Evolutionary conservation across 2,113 vertebrate genomes (phyloP).

Genomic region (Oncorhynchus masou): DNA sequence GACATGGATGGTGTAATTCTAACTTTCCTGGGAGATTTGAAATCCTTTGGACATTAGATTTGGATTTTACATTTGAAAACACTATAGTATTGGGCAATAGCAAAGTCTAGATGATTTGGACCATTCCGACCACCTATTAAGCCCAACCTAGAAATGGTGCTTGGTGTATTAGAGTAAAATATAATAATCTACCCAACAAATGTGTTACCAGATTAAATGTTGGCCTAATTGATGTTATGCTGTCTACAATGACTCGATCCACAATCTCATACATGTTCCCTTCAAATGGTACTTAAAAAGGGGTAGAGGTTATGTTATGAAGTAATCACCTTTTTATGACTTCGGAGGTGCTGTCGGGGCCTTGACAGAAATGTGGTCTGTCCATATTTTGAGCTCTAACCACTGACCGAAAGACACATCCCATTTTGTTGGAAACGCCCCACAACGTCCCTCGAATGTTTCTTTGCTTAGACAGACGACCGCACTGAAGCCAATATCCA

Average conservation of each 20-base stretch:
- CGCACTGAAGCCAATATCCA: slow-evolving; percentile 13
- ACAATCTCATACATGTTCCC: neutral
- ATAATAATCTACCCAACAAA: too few relatives aligned
- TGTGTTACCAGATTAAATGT: too few relatives aligned
- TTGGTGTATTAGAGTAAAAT: neutral
- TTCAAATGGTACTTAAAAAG: neutral
- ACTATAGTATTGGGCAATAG: too few relatives aligned
- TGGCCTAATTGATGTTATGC: too few relatives aligned
- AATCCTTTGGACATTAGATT: neutral
- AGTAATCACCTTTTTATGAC: neutral
- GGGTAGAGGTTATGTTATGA: neutral
- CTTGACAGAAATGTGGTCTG: neutral
- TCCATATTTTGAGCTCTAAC: neutral
- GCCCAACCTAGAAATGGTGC: neutral
- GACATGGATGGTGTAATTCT: too few relatives aligned
- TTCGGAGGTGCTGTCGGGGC: neutral
- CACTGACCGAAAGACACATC: slow-evolving; percentile 6
- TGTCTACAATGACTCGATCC: too few relatives aligned
- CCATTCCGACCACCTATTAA: neutral
- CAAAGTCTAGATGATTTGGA: neutral
- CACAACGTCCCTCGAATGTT: neutral
- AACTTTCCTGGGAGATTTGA: neutral
- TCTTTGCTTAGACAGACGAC: slow-evolving; percentile 13
- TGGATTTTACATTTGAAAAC: neutral
- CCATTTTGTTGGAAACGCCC: neutral